A percentile compares a stretch with the other conserved stretches of the same genome.
Evolutionary conservation across 2,113 vertebrate genomes (phyloP).

Genomic region (Ramphastos sulfuratus): DNA sequence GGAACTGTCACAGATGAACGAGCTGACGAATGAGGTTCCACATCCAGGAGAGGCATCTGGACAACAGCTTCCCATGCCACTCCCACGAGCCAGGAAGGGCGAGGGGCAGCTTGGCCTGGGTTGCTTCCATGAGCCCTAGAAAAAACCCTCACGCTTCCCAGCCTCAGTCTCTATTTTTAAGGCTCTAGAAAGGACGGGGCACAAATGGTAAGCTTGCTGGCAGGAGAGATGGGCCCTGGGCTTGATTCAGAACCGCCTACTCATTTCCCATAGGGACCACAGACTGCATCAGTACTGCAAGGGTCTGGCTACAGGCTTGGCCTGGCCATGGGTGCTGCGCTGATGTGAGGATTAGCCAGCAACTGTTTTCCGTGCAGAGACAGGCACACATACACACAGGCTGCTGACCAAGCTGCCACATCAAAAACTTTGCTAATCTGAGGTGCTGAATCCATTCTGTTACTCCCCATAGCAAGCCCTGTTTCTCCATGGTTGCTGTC

Average conservation of each 20-base stretch:
- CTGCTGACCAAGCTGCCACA: background rate
- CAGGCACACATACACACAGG: accelerated
- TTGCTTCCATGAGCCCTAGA: background rate
- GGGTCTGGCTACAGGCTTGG: background rate
- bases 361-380: background rate
- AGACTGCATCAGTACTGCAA: background rate
- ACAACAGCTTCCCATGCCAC: background rate
- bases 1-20: background rate
- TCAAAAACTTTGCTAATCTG: background rate
- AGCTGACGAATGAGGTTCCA: background rate
- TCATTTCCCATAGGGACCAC: background rate
- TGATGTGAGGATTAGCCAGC: background rate
- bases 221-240: background rate
- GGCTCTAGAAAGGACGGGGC: background rate
- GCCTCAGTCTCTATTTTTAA: slow-evolving; percentile 35
- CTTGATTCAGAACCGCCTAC: background rate
- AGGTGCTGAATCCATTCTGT: background rate
- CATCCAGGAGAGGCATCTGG: background rate
- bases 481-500: background rate
- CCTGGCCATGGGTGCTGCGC: background rate
- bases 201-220: background rate
- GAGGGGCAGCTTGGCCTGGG: background rate
- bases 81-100: background rate
- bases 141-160: background rate
- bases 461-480: background rate